Conservation (phyloP, 1,140 invertebrate species). For the Tenebrio molitor region DNA sequence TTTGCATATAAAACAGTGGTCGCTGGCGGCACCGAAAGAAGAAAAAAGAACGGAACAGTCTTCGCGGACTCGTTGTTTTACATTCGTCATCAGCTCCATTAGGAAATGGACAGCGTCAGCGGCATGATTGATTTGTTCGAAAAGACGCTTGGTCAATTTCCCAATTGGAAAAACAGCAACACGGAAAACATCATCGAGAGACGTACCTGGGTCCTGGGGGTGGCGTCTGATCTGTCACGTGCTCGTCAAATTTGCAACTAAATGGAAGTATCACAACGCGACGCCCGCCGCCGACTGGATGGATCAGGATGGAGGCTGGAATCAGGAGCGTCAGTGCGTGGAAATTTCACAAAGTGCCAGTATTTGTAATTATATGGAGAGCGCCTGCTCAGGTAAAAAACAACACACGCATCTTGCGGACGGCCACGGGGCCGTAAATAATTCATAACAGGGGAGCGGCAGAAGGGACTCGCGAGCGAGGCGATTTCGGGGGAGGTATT, state of each 20-base stretch:
- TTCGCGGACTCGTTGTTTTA: too few species aligned
- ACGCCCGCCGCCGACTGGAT: constrained; percentile 35
- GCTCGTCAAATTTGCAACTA: constrained; percentile 26
- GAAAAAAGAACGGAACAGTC: too few species aligned
- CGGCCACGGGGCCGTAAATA: neutral
- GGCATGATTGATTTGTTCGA: too few species aligned
- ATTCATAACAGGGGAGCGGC: neutral
- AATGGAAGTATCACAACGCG: constrained; percentile 31
- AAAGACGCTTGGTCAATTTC: too few species aligned
- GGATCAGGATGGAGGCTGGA: constrained; percentile 41
- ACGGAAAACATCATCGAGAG: too few species aligned
- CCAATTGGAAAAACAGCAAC: too few species aligned
- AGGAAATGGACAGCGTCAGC: too few species aligned
- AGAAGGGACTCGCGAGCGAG: neutral
- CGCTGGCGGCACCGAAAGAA: too few species aligned
- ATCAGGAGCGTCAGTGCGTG: constrained; percentile 34
- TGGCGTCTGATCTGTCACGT: constrained; percentile 7
- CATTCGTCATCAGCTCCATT: too few species aligned
- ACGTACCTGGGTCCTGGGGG: constrained; percentile 1
- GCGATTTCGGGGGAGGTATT: neutral
- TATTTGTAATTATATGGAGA: constrained; percentile 33
- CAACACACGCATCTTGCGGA: constrained; percentile 14
- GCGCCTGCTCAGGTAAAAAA: constrained; percentile 28
- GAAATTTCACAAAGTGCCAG: constrained; percentile 21
- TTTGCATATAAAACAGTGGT: too few species aligned